Evolutionary conservation across 2,797 vertebrate genomes (phyloP).

Genomic region (Heteromormyrus szaboi): DNA sequence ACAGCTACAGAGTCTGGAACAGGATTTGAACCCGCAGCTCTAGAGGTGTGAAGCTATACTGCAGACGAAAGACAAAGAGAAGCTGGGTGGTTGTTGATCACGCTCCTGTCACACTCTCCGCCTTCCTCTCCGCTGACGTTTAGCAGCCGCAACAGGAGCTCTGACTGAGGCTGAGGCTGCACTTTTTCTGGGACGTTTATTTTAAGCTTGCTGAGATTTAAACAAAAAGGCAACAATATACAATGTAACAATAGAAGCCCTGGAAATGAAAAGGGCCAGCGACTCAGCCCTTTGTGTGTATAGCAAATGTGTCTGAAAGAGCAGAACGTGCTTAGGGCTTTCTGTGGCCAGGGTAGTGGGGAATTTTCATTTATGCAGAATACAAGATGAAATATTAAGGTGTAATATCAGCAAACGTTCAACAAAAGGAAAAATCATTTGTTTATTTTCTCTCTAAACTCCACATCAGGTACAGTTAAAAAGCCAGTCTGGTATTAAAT

Average conservation of each 20-base stretch:
- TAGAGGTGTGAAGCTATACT: background rate
- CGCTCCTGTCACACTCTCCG: background rate
- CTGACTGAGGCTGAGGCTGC: background rate
- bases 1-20: background rate
- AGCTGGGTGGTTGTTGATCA: background rate
- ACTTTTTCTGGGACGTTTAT: background rate
- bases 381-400: background rate
- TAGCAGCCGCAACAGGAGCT: constrained; percentile 8
- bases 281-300: background rate
- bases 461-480: background rate
- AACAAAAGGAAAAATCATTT: background rate
- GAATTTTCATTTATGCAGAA: background rate
- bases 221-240: background rate
- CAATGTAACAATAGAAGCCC: background rate
- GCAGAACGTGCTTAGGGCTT: background rate
- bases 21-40: background rate
- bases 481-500: background rate
- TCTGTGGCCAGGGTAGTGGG: background rate
- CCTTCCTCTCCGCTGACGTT: background rate
- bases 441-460: background rate
- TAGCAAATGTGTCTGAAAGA: background rate
- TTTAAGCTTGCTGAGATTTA: constrained; percentile 3
- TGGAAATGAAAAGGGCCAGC: background rate
- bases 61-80: background rate
- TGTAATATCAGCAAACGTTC: background rate